Base-by-base conservation (phyloP, 2,888 invertebrate species). In the Andrena hattorfiana region DNA sequence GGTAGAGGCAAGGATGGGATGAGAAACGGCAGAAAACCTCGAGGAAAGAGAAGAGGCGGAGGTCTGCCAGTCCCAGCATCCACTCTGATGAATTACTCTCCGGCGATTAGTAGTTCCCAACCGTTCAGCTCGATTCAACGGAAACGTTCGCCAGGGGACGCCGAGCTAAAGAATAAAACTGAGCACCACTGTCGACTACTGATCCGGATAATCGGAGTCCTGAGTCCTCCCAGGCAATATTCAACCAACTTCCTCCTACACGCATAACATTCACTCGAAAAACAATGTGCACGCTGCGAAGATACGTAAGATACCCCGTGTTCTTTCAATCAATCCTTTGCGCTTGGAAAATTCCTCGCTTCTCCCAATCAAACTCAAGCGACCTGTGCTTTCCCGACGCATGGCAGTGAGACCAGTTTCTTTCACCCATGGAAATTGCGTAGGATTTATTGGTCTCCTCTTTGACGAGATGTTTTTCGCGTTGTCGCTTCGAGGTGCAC, bases 41-140 rank as follows among this genome's bases (percentile, higher is more conserved):
- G 82, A 84, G 84, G 81, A 83, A 56, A 71, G 76, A 70, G 80
- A 81, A 84, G 89, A 83, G 85, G 84, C 84, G 82, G 88, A 84
- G 87, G 90, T 85, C 87, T 90, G 91, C 92, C 92, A 88, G 90
- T 92, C 92, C 89, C 91, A 89, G 91, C 93, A 92, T 93, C 92
- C 91, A 92, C 91, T 90, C 83, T 84, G 90, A 90, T 89, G 88
- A 90, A 91, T 91, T 90, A 91, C 87, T 90, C 87, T 70, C 85
- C 85, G 78, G 64, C 68, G 85, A 84, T 83, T 85, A 86, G 92
- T 89, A 92, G 91, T 88, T 91, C 92, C 92, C 93, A 92, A 83
- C 81, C 83, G 76, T 67, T 77, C 28, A 1, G 64, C 56, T 70
- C 59, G 69, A 42, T 42, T 42, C 1, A 42, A 42, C 42, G 20